Evolutionary conservation across 2,113 vertebrate genomes (phyloP).

Genomic region (Chaetodon auriga): DNA sequence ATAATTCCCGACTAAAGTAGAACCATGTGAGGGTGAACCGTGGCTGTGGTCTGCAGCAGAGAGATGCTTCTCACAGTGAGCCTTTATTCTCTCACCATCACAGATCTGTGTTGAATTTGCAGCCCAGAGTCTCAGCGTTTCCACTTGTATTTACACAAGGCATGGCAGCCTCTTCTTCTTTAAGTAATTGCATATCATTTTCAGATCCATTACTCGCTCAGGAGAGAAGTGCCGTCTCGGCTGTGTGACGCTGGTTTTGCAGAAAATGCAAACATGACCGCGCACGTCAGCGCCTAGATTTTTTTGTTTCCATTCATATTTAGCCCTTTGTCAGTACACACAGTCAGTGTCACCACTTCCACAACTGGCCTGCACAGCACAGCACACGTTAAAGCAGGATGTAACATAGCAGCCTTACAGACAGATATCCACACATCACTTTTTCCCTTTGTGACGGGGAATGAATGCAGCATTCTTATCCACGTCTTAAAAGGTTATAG

Average conservation of each 20-base stretch:
- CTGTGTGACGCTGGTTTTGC: not conserved
- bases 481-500: not conserved
- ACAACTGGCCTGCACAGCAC: not conserved
- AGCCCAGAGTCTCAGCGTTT: conserved; percentile 11
- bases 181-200: not conserved
- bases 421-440: not conserved
- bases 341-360: not conserved
- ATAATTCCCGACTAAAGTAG: conserved; percentile 75
- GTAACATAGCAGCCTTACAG: not conserved
- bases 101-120: conserved; percentile 34
- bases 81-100: conserved; percentile 8
- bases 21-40: conserved; percentile 70
- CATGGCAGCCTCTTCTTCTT: not conserved
- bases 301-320: not conserved
- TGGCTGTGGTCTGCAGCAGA: conserved; percentile 25
- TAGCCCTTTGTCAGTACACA: not conserved
- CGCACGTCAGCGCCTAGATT: not conserved
- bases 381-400: not conserved
- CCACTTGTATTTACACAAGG: conserved; percentile 4
- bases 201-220: not conserved
- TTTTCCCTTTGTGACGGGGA: not conserved
- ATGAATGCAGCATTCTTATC: not conserved
- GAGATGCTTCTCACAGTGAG: conserved; percentile 27
- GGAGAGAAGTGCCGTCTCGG: too few relatives aligned
- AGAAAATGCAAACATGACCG: not conserved